Evolutionary conservation across 1,140 invertebrate species (phyloP).

Genomic region (Heterodera schachtii): DNA sequence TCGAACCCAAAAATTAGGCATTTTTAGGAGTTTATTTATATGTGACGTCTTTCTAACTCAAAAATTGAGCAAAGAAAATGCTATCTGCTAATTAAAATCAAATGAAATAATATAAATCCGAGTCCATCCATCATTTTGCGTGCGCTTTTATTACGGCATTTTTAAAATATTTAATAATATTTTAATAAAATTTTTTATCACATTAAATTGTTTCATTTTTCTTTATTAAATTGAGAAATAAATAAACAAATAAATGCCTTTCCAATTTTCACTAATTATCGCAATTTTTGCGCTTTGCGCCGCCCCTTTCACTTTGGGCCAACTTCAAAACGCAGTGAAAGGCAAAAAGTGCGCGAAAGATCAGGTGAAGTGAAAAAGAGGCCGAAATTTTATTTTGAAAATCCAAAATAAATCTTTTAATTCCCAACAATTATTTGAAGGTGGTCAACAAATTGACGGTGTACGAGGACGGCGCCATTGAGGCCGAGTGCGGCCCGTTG

Average conservation of each 20-base stretch:
- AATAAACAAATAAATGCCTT: constrained; percentile 8
- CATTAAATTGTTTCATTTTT: too few relatives aligned
- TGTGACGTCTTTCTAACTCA: too few relatives aligned
- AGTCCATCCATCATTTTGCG: too few relatives aligned
- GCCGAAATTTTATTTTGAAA: not conserved
- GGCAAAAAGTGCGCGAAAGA: constrained; percentile 29
- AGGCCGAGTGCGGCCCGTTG: constrained; percentile 65
- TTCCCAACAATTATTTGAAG: constrained; percentile 33
- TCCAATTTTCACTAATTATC: not conserved
- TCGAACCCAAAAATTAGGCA: too few relatives aligned
- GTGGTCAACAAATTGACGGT: constrained; percentile 64
- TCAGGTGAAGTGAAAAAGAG: not conserved
- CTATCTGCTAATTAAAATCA: too few relatives aligned
- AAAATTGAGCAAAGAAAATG: too few relatives aligned
- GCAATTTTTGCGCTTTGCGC: constrained; percentile 3
- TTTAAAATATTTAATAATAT: too few relatives aligned
- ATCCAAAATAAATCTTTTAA: not conserved
- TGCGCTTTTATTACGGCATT: too few relatives aligned
- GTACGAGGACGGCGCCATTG: constrained; percentile 65
- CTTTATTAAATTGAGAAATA: not conserved
- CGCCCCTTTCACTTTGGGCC: not conserved
- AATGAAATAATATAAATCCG: too few relatives aligned
- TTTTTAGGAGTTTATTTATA: too few relatives aligned
- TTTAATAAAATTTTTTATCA: too few relatives aligned
- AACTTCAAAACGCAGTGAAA: constrained; percentile 15